phyloP scores from a whole-genome alignment of 2,888 invertebrate genomes.

The Esperia sulphurella region DNA sequence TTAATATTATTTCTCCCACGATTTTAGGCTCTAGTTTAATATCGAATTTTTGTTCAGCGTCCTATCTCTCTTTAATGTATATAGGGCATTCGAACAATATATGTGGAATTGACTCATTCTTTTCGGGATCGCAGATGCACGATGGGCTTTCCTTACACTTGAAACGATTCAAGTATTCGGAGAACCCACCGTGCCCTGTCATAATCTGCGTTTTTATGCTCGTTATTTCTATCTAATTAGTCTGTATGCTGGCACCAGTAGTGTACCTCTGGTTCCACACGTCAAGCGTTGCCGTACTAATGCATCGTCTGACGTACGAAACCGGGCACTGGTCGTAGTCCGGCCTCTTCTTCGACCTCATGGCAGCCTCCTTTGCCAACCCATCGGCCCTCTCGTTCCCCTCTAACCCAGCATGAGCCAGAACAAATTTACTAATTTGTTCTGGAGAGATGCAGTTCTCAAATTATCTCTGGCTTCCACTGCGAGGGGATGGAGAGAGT shows the following conservation, averaged over 20 bases:
- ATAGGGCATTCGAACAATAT: not conserved
- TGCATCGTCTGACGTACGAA: constrained; percentile 2
- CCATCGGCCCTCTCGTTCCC: not conserved
- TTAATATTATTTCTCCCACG: too few relatives aligned
- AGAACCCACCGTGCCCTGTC: not conserved
- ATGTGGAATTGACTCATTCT: not conserved
- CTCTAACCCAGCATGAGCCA: not conserved
- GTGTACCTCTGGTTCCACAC: constrained; percentile 9
- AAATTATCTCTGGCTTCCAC: not conserved
- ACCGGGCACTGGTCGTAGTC: not conserved
- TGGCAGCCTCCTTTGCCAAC: not conserved
- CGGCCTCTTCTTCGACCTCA: not conserved
- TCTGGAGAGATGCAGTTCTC: too few relatives aligned
- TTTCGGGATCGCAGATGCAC: not conserved
- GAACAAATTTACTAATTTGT: not conserved
- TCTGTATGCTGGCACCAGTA: not conserved
- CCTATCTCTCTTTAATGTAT: not conserved
- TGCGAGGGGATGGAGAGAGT: not conserved
- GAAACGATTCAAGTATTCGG: not conserved
- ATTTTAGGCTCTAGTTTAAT: too few relatives aligned
- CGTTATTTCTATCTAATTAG: not conserved
- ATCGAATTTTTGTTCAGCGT: not conserved
- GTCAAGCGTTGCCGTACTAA: constrained; percentile 2
- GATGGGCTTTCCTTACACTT: not conserved
- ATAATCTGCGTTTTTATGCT: not conserved